These are phyloP conservation scores for Morpho helenor DNA, from an alignment of 2,888 invertebrate species.

Conservation along the genomic window DNA sequence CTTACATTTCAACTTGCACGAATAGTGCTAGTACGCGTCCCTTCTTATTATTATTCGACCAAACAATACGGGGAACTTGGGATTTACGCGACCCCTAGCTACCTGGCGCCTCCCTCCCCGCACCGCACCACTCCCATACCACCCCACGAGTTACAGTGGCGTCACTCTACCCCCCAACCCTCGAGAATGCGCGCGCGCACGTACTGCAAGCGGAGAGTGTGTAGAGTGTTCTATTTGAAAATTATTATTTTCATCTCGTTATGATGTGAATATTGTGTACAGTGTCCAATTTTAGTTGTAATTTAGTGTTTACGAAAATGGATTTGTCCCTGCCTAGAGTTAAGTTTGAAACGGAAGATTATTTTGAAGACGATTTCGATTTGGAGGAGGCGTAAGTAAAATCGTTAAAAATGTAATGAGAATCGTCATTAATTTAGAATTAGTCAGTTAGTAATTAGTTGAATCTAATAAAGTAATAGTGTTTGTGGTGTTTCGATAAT, in stretches of 20 bases:
- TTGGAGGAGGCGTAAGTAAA: conserved; percentile 37
- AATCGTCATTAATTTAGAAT: neutral
- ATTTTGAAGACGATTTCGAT: conserved; percentile 49
- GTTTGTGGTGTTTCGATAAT: too few relatives aligned
- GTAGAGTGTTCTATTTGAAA: conserved; percentile 35
- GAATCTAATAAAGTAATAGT: too few relatives aligned
- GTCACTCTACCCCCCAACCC: conserved; percentile 51
- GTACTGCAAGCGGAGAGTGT: conserved; percentile 31
- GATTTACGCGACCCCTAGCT: conserved; percentile 50
- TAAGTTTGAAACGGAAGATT: conserved; percentile 52
- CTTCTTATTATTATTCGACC: conserved; percentile 36
- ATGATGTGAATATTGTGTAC: conserved; percentile 23
- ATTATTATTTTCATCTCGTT: conserved; percentile 14
- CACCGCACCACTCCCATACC: conserved; percentile 28
- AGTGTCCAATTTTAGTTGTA: conserved; percentile 32
- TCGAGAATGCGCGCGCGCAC: conserved; percentile 57
- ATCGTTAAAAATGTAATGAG: neutral
- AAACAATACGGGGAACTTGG: conserved; percentile 55
- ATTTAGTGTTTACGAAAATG: conserved; percentile 45
- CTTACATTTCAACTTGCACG: conserved; percentile 17
- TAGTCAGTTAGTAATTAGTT: too few relatives aligned
- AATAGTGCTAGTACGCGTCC: conserved; percentile 40
- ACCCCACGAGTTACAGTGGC: conserved; percentile 26
- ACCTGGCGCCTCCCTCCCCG: conserved; percentile 49
- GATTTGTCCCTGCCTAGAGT: conserved; percentile 63